These are phyloP conservation scores for Merodon equestris DNA, from an alignment of 2,888 invertebrate species.

Conservation along the genomic window DNA sequence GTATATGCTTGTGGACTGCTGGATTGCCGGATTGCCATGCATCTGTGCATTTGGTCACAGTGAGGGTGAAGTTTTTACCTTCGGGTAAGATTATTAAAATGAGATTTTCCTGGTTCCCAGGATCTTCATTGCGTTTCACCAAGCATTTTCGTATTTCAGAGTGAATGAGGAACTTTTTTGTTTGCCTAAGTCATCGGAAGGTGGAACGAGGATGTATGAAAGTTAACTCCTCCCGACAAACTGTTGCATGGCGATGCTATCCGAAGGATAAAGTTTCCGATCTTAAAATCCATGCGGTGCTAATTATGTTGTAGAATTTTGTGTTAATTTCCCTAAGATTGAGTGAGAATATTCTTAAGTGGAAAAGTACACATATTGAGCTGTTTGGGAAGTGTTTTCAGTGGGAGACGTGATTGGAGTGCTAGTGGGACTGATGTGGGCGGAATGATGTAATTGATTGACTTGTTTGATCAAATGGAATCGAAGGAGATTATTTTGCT, in stretches of 20 bases:
- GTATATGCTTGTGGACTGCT: neutral
- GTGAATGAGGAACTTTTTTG: slow-evolving; percentile 1
- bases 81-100: slow-evolving; percentile 65
- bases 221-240: slow-evolving; percentile 34
- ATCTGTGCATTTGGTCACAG: slow-evolving; percentile 33
- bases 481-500: too few species aligned
- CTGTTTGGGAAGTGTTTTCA: slow-evolving; percentile 18
- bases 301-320: slow-evolving; percentile 64
- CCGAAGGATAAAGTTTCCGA: slow-evolving; percentile 63
- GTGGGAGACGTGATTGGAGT: too few species aligned
- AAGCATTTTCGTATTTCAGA: slow-evolving; percentile 45
- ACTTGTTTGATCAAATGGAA: too few species aligned
- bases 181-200: slow-evolving; percentile 28
- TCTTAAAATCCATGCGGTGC: slow-evolving; percentile 64
- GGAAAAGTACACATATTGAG: slow-evolving; percentile 55
- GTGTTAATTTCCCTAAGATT: slow-evolving; percentile 60
- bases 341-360: slow-evolving; percentile 60
- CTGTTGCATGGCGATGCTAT: slow-evolving; percentile 9
- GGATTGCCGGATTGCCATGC: neutral
- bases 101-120: slow-evolving; percentile 51
- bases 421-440: too few species aligned
- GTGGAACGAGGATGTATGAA: slow-evolving; percentile 4
- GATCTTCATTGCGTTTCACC: slow-evolving; percentile 23
- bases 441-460: too few species aligned
- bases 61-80: slow-evolving; percentile 43